A percentile compares a stretch with the other conserved stretches of the same genome.
Conservation (phyloP, 1,140 invertebrate species). For the Apis florea region DNA sequence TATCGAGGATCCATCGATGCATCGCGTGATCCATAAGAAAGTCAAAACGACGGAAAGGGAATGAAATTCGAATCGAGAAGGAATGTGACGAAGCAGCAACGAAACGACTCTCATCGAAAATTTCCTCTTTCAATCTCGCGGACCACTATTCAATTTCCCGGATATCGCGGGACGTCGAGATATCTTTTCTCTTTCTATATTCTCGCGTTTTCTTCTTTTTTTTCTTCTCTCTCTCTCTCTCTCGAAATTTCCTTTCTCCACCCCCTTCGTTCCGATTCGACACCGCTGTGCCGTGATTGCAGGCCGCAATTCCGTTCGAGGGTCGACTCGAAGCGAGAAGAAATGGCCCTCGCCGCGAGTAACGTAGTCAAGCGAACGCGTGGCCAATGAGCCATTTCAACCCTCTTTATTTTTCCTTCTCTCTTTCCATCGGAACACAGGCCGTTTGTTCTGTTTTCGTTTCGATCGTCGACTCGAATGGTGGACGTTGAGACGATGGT, state of each 20-base stretch:
- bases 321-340: conserved; percentile 54
- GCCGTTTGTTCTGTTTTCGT: conserved; percentile 1
- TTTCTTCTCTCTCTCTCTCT: conserved; percentile 11
- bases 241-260: conserved; percentile 36
- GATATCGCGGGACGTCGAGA: conserved; percentile 48
- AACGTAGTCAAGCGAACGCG: conserved; percentile 71
- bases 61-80: conserved; percentile 43
- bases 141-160: conserved; percentile 73
- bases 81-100: conserved; percentile 60
- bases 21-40: not conserved
- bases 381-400: conserved; percentile 71
- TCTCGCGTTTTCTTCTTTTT: not conserved
- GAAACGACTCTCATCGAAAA: conserved; percentile 69
- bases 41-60: not conserved
- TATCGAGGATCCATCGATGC: not conserved
- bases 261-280: conserved; percentile 28
- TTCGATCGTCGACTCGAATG: conserved; percentile 4
- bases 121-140: conserved; percentile 72
- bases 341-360: conserved; percentile 64
- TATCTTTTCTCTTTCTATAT: conserved; percentile 39
- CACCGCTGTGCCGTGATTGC: conserved; percentile 65
- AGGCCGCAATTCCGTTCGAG: conserved; percentile 58
- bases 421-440: conserved; percentile 15
- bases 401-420: conserved; percentile 61
- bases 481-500: not conserved